Percentiles rank a stretch among this genome's conserved stretches.
These are phyloP conservation scores for Cyclina sinensis DNA, from an alignment of 1,140 invertebrate species.

Conservation along the genomic window DNA sequence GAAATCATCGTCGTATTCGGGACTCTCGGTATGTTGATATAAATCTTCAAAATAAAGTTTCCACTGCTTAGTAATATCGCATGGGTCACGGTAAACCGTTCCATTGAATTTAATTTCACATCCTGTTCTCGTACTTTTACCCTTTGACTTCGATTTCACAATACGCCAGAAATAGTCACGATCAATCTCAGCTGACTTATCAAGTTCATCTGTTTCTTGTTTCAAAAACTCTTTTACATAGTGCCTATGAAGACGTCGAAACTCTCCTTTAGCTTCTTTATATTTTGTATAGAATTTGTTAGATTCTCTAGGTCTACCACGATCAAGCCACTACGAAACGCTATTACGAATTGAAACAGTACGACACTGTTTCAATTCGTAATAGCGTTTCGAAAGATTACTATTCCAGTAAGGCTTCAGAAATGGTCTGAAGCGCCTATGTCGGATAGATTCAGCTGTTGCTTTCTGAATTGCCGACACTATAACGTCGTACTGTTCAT, in stretches of 20 bases:
- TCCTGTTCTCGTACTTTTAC: no score
- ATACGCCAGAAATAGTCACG: not conserved
- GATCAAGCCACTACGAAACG: no score
- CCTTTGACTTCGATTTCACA: no score
- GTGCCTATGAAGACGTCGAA: not conserved
- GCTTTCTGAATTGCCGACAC: not conserved
- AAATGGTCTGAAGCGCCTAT: not conserved
- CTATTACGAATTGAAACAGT: no score
- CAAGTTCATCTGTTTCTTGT: not conserved
- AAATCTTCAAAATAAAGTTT: no score
- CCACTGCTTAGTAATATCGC: no score
- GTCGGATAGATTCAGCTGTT: not conserved
- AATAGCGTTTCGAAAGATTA: not conserved
- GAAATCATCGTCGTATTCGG: no score
- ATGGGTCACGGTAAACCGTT: no score
- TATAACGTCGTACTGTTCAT: not conserved
- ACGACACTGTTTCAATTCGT: not conserved
- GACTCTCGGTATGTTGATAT: no score
- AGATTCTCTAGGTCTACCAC: not conserved
- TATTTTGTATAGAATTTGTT: not conserved
- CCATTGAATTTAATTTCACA: no score
- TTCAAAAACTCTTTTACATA: not conserved
- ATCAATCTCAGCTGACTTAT: not conserved
- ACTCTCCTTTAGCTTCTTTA: not conserved
- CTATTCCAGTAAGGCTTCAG: constrained; percentile 29